These are phyloP conservation scores for Archaeoteleia sp. DNA, from an alignment of 2,888 invertebrate species.

Conservation along the genomic window DNA sequence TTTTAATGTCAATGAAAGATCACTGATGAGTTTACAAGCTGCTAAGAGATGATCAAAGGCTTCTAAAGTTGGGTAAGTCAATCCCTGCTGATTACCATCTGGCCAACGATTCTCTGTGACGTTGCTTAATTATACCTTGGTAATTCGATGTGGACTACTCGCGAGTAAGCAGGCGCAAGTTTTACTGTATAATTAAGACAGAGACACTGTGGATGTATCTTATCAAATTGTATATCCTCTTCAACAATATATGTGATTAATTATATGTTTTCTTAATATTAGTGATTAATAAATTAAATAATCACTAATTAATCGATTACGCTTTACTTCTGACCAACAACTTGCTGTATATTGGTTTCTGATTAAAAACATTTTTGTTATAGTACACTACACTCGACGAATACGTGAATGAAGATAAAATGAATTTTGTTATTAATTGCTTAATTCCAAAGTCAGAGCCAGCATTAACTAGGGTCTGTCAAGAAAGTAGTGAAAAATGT, in stretches of 20 bases:
- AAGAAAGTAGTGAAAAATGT: slow-evolving; percentile 62
- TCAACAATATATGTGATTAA: too few species aligned
- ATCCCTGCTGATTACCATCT: slow-evolving; percentile 13
- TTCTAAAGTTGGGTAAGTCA: slow-evolving; percentile 55
- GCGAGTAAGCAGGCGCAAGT: slow-evolving; percentile 11
- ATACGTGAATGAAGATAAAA: too few species aligned
- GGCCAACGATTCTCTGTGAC: slow-evolving; percentile 23
- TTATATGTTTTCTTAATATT: too few species aligned
- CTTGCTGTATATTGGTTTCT: too few species aligned
- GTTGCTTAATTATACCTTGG: slow-evolving; percentile 50
- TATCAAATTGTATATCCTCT: not conserved
- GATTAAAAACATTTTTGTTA: too few species aligned
- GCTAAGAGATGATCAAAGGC: slow-evolving; percentile 59
- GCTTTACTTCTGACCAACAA: too few species aligned
- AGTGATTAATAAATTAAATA: too few species aligned
- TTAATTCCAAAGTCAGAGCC: not conserved
- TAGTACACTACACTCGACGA: too few species aligned
- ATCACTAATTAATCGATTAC: too few species aligned
- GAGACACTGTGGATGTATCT: not conserved
- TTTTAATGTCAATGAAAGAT: slow-evolving; percentile 64
- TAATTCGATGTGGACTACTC: slow-evolving; percentile 15
- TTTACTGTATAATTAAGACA: slow-evolving; percentile 12
- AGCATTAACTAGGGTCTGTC: not conserved
- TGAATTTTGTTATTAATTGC: slow-evolving; percentile 8
- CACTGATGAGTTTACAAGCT: slow-evolving; percentile 68